phyloP scores from a whole-genome alignment of 2,797 vertebrate species.

The Fundulus diaphanus region DNA sequence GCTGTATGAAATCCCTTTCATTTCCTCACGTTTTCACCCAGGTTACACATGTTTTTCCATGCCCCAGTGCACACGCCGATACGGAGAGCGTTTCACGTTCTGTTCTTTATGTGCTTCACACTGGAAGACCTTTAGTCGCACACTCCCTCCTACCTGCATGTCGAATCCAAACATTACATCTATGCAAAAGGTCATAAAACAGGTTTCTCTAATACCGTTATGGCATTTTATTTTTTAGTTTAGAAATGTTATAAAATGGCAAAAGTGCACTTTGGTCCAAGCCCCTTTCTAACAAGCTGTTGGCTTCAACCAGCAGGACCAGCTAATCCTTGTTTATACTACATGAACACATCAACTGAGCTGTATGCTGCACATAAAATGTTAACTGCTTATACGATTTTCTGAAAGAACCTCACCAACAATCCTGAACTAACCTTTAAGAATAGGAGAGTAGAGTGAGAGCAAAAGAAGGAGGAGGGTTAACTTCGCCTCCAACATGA shows the following conservation, averaged over 20 bases:
- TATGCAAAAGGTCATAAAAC: not conserved
- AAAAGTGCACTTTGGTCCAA: not conserved
- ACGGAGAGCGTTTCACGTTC: too few species aligned
- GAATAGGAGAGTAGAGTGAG: slow-evolving; percentile 64
- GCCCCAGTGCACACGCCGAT: not conserved
- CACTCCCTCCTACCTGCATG: not conserved
- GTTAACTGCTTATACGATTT: not conserved
- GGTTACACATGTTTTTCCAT: not conserved
- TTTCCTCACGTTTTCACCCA: not conserved
- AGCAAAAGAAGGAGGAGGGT: slow-evolving; percentile 24
- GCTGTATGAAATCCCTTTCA: not conserved
- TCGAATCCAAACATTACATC: not conserved
- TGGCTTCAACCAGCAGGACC: not conserved
- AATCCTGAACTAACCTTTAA: not conserved
- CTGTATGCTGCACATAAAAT: not conserved
- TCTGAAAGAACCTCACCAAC: too few species aligned
- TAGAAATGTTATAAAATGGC: not conserved
- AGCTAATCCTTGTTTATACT: not conserved
- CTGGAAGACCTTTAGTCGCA: not conserved
- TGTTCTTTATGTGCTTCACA: not conserved
- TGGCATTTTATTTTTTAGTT: not conserved
- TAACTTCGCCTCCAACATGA: slow-evolving; percentile 64
- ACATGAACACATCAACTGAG: not conserved
- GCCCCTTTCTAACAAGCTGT: not conserved
- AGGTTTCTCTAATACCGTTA: not conserved